Percentiles rank a stretch among this genome's conserved stretches.
phyloP scores from a whole-genome alignment of 2,113 vertebrate genomes.

The Cebidichthys violaceus region DNA sequence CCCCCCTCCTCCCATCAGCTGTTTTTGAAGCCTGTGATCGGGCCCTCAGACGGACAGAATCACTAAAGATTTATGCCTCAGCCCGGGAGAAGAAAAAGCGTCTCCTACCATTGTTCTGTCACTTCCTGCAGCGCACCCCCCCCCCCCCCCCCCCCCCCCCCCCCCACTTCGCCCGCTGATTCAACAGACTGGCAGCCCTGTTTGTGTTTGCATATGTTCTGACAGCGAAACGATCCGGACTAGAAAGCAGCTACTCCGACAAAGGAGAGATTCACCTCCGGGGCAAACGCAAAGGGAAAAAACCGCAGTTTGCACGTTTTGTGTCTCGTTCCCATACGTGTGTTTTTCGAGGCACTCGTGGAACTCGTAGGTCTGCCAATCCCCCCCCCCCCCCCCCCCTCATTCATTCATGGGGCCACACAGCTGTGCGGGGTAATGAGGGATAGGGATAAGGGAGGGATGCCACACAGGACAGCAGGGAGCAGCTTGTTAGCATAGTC shows the following conservation, averaged over 20 bases:
- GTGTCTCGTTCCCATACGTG: slow-evolving; percentile 29
- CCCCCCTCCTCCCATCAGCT: too few species aligned
- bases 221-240: slow-evolving; percentile 49
- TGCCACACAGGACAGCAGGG: slow-evolving; percentile 61
- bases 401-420: slow-evolving; percentile 19
- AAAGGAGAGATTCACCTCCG: slow-evolving; percentile 36
- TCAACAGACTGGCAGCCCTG: slow-evolving; percentile 24
- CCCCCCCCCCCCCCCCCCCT: too few species aligned
- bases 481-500: slow-evolving; percentile 80
- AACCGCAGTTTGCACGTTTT: slow-evolving; percentile 49
- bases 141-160: too few species aligned
- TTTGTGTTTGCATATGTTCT: slow-evolving; percentile 39
- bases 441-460: slow-evolving; percentile 31
- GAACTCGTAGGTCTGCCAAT: slow-evolving; percentile 33
- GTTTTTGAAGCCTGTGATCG: too few species aligned
- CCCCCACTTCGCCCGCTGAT: slow-evolving; percentile 33
- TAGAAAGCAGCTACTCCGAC: slow-evolving; percentile 48
- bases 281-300: slow-evolving; percentile 36
- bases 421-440: slow-evolving; percentile 75
- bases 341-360: slow-evolving; percentile 29
- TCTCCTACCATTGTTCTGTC: slow-evolving; percentile 25
- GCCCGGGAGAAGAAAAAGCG: not conserved
- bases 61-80: not conserved
- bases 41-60: not conserved
- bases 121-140: slow-evolving; percentile 23